These are phyloP conservation scores for Mugil cephalus DNA, from an alignment of 2,113 vertebrate species.

Conservation along the genomic window DNA sequence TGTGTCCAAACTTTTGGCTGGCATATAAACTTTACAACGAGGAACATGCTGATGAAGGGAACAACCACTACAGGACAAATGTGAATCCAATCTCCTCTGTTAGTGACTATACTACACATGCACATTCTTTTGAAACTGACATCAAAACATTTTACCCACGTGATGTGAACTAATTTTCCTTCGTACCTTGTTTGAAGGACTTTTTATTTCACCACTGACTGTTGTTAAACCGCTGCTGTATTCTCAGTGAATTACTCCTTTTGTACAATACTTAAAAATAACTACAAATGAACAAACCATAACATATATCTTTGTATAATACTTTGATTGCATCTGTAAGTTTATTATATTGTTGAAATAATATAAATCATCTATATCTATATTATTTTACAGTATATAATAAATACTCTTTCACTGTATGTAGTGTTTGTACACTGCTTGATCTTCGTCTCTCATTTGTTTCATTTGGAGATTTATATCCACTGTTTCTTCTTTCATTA, in stretches of 20 bases:
- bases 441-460: background rate
- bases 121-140: slow-evolving; percentile 7
- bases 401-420: slow-evolving; percentile 45
- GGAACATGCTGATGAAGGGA: background rate
- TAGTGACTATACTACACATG: background rate
- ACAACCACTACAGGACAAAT: background rate
- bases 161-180: slow-evolving; percentile 42
- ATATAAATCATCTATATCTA: slow-evolving; percentile 32
- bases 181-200: slow-evolving; percentile 20
- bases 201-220: slow-evolving; percentile 22
- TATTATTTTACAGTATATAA: slow-evolving; percentile 48
- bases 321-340: slow-evolving; percentile 3
- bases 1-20: too few relatives aligned
- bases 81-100: slow-evolving; percentile 8
- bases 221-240: slow-evolving; percentile 36
- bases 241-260: slow-evolving; percentile 24
- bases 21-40: too few relatives aligned
- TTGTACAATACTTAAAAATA: slow-evolving; percentile 38
- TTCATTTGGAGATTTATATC: background rate
- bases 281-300: slow-evolving; percentile 2
- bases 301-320: slow-evolving; percentile 29
- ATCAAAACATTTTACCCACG: slow-evolving; percentile 15
- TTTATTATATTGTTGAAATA: slow-evolving; percentile 59
- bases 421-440: background rate
- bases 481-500: too few relatives aligned